Evolutionary conservation across 2,888 invertebrate species (phyloP).

Genomic region (Dicyrtoma fusca): DNA sequence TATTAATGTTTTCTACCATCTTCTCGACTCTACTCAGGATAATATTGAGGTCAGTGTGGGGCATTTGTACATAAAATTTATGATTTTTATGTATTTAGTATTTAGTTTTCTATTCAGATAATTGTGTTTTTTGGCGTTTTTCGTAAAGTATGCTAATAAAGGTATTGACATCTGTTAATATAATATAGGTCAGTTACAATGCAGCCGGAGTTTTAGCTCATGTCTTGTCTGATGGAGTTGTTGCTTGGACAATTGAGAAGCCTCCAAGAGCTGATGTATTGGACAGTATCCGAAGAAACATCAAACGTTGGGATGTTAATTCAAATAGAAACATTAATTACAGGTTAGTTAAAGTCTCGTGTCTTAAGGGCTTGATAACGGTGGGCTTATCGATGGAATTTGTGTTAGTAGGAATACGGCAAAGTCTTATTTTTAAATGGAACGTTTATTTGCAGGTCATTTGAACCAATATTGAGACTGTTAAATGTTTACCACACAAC

Average conservation of each 20-base stretch:
- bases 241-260: slow-evolving; percentile 75
- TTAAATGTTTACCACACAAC: slow-evolving; percentile 82
- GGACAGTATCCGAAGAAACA: slow-evolving; percentile 75
- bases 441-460: slow-evolving; percentile 66
- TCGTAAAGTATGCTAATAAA: no score
- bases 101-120: slow-evolving; percentile 2
- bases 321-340: slow-evolving; percentile 95
- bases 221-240: slow-evolving; percentile 87
- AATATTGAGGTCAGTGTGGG: slow-evolving; percentile 83
- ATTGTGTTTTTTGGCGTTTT: no score
- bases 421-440: neutral
- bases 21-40: slow-evolving; percentile 83
- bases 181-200: slow-evolving; percentile 80
- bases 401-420: no score
- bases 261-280: slow-evolving; percentile 76
- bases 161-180: neutral
- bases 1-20: slow-evolving; percentile 80
- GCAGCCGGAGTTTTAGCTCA: slow-evolving; percentile 95
- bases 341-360: slow-evolving; percentile 60
- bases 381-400: no score
- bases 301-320: slow-evolving; percentile 83
- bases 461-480: slow-evolving; percentile 88
- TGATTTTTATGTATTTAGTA: slow-evolving; percentile 34
- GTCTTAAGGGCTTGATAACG: no score
- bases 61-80: slow-evolving; percentile 24